Conservation (phyloP, 35 echinoderm and acorn worm genomes). For the Ophioderma brevispina region DNA sequence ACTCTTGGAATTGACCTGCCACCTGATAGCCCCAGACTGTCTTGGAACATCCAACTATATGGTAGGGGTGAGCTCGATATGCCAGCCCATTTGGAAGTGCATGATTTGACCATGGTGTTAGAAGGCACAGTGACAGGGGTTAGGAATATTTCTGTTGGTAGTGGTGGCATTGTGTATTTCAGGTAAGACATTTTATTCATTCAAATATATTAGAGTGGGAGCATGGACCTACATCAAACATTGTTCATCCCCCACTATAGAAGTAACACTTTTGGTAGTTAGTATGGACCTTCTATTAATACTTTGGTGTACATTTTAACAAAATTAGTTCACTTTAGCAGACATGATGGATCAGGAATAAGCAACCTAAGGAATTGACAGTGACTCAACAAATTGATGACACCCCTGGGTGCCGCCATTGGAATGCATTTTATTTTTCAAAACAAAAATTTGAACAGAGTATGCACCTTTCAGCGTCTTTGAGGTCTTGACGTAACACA, state of each 20-base stretch:
- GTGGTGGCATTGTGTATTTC: constrained; percentile 63
- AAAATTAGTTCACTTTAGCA: not conserved
- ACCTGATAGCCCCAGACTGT: constrained; percentile 65
- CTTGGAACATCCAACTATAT: constrained; percentile 73
- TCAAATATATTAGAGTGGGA: not conserved
- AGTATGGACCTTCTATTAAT: not conserved
- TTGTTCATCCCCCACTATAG: not conserved
- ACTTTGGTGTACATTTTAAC: not conserved
- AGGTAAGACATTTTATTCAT: constrained; percentile 49
- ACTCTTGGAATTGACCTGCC: constrained; percentile 73
- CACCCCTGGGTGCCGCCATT: too few species aligned
- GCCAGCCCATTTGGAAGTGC: constrained; percentile 69
- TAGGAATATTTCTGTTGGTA: constrained; percentile 70
- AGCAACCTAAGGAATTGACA: too few species aligned
- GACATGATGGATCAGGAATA: not conserved
- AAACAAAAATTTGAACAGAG: too few species aligned
- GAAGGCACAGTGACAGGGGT: constrained; percentile 67
- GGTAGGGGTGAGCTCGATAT: constrained; percentile 57
- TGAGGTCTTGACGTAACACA: too few species aligned
- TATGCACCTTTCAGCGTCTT: too few species aligned
- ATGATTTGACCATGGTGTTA: constrained; percentile 75
- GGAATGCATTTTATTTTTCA: too few species aligned
- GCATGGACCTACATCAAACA: not conserved
- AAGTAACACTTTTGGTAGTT: not conserved
- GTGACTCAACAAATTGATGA: too few species aligned